Evolutionary conservation across 2,797 vertebrate genomes (phyloP).

Genomic region (Microhierax caerulescens): DNA sequence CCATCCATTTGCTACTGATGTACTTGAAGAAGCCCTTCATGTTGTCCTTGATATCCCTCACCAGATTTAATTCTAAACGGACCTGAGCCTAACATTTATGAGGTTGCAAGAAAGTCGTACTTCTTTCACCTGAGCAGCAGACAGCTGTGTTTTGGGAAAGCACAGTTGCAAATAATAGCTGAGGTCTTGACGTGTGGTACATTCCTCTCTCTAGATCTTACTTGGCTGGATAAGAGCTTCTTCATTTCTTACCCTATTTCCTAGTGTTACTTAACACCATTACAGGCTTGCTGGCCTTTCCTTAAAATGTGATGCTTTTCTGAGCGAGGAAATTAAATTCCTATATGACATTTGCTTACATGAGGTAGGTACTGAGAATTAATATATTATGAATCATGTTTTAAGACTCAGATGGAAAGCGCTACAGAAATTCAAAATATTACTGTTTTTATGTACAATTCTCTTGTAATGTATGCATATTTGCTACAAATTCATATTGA

Average conservation of each 20-base stretch:
- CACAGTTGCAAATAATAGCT: not conserved
- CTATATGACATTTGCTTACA: not conserved
- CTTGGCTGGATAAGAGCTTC: not conserved
- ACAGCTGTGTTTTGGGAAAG: not conserved
- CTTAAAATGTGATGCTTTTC: not conserved
- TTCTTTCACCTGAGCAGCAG: not conserved
- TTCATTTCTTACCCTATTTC: not conserved
- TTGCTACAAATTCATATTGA: not conserved
- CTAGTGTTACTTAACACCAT: not conserved
- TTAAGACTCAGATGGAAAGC: not conserved
- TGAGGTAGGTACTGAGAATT: not conserved
- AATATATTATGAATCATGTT: not conserved
- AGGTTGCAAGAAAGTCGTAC: not conserved
- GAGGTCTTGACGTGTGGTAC: not conserved
- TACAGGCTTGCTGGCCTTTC: not conserved
- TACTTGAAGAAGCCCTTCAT: no score
- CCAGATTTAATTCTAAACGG: no score
- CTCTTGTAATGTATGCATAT: not conserved
- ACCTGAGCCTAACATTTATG: not conserved
- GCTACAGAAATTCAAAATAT: not conserved
- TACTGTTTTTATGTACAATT: not conserved
- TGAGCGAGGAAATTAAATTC: not conserved
- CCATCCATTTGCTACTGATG: no score
- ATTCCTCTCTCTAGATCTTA: not conserved
- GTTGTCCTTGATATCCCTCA: no score